phyloP scores from a whole-genome alignment of 1,140 invertebrate genomes.

The Aethina tumida region DNA sequence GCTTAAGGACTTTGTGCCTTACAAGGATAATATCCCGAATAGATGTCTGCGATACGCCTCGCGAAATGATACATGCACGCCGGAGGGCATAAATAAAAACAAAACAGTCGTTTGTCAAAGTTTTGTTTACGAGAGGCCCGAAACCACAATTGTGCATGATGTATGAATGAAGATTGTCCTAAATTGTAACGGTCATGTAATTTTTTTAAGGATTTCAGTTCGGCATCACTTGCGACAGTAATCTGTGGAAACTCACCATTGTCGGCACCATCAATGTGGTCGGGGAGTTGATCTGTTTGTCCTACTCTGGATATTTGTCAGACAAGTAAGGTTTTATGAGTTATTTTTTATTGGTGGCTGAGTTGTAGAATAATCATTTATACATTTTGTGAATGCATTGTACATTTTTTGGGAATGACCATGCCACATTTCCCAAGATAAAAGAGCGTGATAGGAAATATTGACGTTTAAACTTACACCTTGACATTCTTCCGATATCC shows the following conservation, averaged over 20 bases:
- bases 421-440: no score
- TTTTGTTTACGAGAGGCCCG: slow-evolving; percentile 38
- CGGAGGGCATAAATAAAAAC: slow-evolving; percentile 2
- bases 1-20: slow-evolving; percentile 41
- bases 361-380: background rate
- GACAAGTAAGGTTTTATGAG: slow-evolving; percentile 40
- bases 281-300: slow-evolving; percentile 56
- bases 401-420: no score
- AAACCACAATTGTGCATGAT: slow-evolving; percentile 35
- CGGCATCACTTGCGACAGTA: slow-evolving; percentile 43
- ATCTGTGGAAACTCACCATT: slow-evolving; percentile 58
- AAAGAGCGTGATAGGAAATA: no score
- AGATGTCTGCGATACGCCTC: slow-evolving; percentile 16
- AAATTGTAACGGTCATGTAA: slow-evolving; percentile 5
- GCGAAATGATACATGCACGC: slow-evolving; percentile 2
- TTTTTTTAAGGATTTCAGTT: slow-evolving; percentile 35
- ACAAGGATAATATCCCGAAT: slow-evolving; percentile 19
- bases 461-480: no score
- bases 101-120: slow-evolving; percentile 32
- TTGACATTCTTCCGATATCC: no score
- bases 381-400: no score
- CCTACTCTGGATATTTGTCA: slow-evolving; percentile 53
- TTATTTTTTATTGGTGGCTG: no score
- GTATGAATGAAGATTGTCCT: slow-evolving; percentile 16
- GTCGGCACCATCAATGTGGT: slow-evolving; percentile 60